Evolutionary conservation across 2,888 invertebrate species (phyloP).

Genomic region (Caenorhabditis wallacei): DNA sequence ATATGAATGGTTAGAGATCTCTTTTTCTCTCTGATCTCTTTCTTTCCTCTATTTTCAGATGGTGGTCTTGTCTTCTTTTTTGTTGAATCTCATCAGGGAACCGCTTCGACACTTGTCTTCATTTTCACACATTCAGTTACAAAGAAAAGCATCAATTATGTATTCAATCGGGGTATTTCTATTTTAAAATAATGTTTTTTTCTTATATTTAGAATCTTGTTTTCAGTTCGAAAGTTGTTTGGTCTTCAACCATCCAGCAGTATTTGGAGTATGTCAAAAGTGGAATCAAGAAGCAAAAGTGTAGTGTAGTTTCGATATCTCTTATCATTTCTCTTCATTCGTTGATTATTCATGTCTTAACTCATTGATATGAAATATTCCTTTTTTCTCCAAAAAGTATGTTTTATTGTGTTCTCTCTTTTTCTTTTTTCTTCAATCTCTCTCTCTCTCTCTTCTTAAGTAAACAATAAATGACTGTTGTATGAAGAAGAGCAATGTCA

Average conservation of each 20-base stretch:
- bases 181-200: neutral
- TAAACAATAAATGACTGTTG: constrained; percentile 43
- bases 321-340: neutral
- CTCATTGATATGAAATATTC: constrained; percentile 35
- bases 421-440: neutral
- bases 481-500: constrained; percentile 31
- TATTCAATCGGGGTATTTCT: constrained; percentile 18
- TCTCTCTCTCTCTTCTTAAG: constrained; percentile 8
- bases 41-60: constrained; percentile 21
- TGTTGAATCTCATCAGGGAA: constrained; percentile 49
- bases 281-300: constrained; percentile 48
- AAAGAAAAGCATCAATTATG: constrained; percentile 38
- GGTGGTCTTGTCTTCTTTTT: constrained; percentile 44
- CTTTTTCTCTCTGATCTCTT: neutral
- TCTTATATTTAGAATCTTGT: neutral
- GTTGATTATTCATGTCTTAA: constrained; percentile 19
- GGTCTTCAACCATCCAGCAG: constrained; percentile 23
- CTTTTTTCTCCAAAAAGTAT: constrained; percentile 21
- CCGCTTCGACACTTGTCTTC: constrained; percentile 50
- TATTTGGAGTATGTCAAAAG: constrained; percentile 48
- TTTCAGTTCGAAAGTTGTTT: constrained; percentile 38
- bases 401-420: neutral
- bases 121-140: constrained; percentile 50
- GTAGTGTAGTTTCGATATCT: constrained; percentile 38
- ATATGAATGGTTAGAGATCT: constrained; percentile 7